Evolutionary conservation across 2,113 vertebrate genomes (phyloP), one percentile per base, ranked within the genome.

Genomic region (Syngnathoides biaculeatus): DNA sequence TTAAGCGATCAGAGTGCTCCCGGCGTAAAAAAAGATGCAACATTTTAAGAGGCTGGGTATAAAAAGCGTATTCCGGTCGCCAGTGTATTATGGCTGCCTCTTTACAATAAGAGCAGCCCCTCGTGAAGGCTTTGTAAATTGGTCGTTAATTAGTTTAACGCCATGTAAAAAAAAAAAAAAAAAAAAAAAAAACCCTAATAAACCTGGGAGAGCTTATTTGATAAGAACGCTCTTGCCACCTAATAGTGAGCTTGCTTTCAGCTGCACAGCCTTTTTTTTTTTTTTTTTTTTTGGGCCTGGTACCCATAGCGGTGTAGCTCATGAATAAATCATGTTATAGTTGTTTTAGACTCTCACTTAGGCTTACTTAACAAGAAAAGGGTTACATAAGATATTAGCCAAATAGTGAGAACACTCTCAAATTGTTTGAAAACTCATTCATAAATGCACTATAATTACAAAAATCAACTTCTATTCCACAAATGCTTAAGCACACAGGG

Each of bases 241-340:
- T n/a, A 60, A 60, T 40, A 39, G 58, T 59, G 30, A 40, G 35
- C 52, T 26, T 26, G 52, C 52, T 11, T 26, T 55, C n/a, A 55
- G 52, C 52, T 26, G 55, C 55, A 17, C 8, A 17, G 55, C 55
- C 19, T 57, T 57, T 35, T 35, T 57, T 57, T n/a, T n/a, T n/a
- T n/a, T n/a, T n/a, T n/a, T n/a, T n/a, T n/a, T n/a, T n/a, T n/a
- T n/a, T n/a, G n/a, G n/a, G 53, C 53, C 53, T 27, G 53, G 14
- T 26, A 56, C 53, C 5, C 3, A n/a, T 53, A 53, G 22, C 52
- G 22, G 53, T 26, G 53, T 56, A 27, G 14, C 55, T 57, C 24
- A 57, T 57, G 55, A 57, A 57, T 30, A 57, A 57, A 57, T 30
- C 55, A 57, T 57, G 55, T 17, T 57, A 15, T 57, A 27, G 55